phyloP scores from a whole-genome alignment of 2,888 invertebrate genomes.

The Pyrrhia umbra region DNA sequence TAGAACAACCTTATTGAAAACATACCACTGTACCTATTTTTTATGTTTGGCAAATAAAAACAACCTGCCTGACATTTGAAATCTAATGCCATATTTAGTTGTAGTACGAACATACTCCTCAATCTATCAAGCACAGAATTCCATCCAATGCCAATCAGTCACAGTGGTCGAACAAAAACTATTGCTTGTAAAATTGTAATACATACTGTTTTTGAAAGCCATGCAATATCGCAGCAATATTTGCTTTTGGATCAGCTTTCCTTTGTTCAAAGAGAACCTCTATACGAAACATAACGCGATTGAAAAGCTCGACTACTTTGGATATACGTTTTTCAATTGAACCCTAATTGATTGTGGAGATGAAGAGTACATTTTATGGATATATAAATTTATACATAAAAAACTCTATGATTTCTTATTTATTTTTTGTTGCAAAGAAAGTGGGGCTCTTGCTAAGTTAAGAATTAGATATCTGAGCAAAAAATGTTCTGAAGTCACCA shows the following conservation, averaged over 20 bases:
- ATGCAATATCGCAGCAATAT: slow-evolving; percentile 68
- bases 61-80: too few relatives aligned
- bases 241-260: slow-evolving; percentile 75
- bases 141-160: slow-evolving; percentile 47
- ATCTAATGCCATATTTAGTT: not conserved
- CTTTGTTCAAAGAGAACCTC: slow-evolving; percentile 75
- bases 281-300: slow-evolving; percentile 71
- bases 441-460: too few relatives aligned
- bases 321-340: slow-evolving; percentile 23
- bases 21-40: too few relatives aligned
- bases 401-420: too few relatives aligned
- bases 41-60: too few relatives aligned
- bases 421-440: too few relatives aligned
- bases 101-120: not conserved
- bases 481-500: too few relatives aligned
- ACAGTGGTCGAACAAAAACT: slow-evolving; percentile 34
- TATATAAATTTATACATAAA: too few relatives aligned
- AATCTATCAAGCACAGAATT: not conserved
- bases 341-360: slow-evolving; percentile 33
- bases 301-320: slow-evolving; percentile 35
- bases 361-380: slow-evolving; percentile 18
- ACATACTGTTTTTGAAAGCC: slow-evolving; percentile 67
- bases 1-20: too few relatives aligned
- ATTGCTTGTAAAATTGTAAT: slow-evolving; percentile 55
- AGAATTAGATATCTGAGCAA: too few relatives aligned